Base-by-base conservation (phyloP, 2,797 vertebrate genomes). In the Simalia tracyae region DNA sequence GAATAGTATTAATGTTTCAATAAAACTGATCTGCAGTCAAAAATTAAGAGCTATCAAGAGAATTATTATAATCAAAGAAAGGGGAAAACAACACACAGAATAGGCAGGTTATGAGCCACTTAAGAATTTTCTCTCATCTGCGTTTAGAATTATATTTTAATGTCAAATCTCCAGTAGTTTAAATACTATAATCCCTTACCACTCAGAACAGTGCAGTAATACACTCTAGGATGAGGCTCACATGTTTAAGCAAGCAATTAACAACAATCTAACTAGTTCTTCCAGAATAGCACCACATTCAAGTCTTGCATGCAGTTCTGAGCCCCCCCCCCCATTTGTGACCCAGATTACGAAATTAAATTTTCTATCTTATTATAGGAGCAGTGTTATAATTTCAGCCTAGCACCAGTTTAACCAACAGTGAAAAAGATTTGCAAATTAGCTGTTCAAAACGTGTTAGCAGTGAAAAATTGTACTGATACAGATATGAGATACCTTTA, bases 221-320 rank as follows among this genome's bases (percentile, higher is more conserved):
- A 86, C 93, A 92, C 91, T 92, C 64, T 24, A 36, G 31, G 92
- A 94, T 91, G 94, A 94, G 64, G 89, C 88, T 81, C 42, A 24
- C 91, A 93, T 91, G 59, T 92, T 94, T 92, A 50, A 92, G 90
- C 93, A 85, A 94, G 87, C 76, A 86, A 91, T 91, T 87, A 84
- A 91, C 26, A 60, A 59, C 19, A 66, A 91, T 5, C 24, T 12
- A 90, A 81, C 84, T 56, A 86, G 24, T 91, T 3, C 86, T 96
- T 94, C 89, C 95, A 92, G 90, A 95, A 95, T 94, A 97, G 96
- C 95, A 96, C 94, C 94, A 91, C 63, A 92, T 28, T 63, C 68
- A 87, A 84, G 88, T 24, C 12, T 22, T 91, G 36, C 28, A 87
- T 81, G 61, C 54, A 59, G 56, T 84, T n/a, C 26, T 57, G 89